phyloP scores from a whole-genome alignment of 1,140 invertebrate genomes.

The Conus betulinus region DNA sequence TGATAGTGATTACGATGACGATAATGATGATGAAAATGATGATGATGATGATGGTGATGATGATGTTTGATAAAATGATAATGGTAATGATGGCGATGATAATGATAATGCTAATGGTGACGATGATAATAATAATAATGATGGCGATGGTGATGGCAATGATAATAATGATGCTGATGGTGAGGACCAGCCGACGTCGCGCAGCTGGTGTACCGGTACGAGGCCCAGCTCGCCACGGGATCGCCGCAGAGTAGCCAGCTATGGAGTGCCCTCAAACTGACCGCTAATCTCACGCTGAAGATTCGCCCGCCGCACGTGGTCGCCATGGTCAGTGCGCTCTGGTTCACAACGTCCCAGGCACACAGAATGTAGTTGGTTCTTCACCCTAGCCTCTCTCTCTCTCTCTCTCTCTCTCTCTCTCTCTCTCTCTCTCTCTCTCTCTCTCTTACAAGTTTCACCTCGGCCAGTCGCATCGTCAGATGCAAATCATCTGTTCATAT shows the following conservation, averaged over 20 bases:
- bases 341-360: no score
- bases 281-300: neutral
- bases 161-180: neutral
- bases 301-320: neutral
- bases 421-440: no score
- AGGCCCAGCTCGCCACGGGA: neutral
- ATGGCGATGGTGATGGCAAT: no score
- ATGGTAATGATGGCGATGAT: neutral
- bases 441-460: no score
- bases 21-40: no score
- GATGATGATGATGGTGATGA: neutral
- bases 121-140: neutral
- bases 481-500: no score
- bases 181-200: neutral
- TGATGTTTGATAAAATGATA: neutral
- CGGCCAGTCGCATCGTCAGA: no score
- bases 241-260: neutral
- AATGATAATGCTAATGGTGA: neutral
- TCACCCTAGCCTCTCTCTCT: no score
- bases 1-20: no score
- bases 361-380: no score
- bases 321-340: neutral
- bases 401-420: no score
- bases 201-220: slow-evolving; percentile 3
- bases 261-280: slow-evolving; percentile 4